Evolutionary conservation across 2,888 invertebrate genomes (phyloP), one percentile per base, ranked within the genome.

Genomic region (Drosophila affinis): DNA sequence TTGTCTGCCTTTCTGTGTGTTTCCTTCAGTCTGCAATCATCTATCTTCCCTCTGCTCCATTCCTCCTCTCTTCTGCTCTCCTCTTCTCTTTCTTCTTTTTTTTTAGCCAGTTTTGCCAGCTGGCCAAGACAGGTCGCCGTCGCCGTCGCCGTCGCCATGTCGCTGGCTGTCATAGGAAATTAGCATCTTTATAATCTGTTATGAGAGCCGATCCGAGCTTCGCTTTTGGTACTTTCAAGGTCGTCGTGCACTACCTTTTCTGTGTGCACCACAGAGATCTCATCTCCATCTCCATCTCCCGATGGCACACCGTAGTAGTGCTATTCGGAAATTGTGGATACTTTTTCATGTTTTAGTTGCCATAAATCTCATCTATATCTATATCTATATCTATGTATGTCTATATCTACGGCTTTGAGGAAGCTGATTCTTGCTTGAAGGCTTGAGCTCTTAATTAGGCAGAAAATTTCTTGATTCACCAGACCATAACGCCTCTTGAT

Each of bases 131-230:
- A 60, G 53, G 53, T 62, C 58, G 54, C 57, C 72, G 24, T 4
- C 3, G 24, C 3, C 3, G 24, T 24, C 5, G 24, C 24, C 24
- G 53, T 62, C 58, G 54, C 57, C 72, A 64, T 46, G 53, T 62
- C 58, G 54, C 58, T 51, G 51, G 76, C 76, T 85, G 81, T 80
- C 84, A 79, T 72, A 76, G 79, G 79, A 82, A 79, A 89, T 90
- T 83, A 86, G 78, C 89, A 83, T 90, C 89, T 83, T 86, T 79
- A 79, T 79, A 74, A 75, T 61, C 55, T 72, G 71, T 77, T 77
- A 77, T 64, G 76, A 62, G 39, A 65, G 47, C 14, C 7, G 39
- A 7, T 14, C 7, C 7, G 14, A 3, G 39, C 62, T 60, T 44
- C 18, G 63, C 58, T 71, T 73, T 74, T 63, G 52, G 62, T 76